These are phyloP conservation scores for Chydorus sphaericus DNA, from an alignment of 2,888 invertebrate genomes.

Conservation along the genomic window DNA sequence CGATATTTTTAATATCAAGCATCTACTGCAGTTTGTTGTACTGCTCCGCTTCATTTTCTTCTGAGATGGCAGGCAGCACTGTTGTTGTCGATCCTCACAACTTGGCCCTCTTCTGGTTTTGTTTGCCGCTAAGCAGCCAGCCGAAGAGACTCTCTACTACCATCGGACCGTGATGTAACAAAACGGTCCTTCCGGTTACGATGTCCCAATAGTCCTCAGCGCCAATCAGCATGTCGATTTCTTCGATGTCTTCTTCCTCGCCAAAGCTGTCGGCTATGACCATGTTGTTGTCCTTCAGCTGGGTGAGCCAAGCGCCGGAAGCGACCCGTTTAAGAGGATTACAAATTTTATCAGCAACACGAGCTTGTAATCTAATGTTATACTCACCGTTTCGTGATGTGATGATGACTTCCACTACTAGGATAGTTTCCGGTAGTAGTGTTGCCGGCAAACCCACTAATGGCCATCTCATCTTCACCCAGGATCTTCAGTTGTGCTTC, in stretches of 20 bases:
- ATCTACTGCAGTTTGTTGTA: too few relatives aligned
- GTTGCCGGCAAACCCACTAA: too few relatives aligned
- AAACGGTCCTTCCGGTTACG: background rate
- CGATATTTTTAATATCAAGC: too few relatives aligned
- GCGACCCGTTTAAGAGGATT: background rate
- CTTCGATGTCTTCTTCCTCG: too few relatives aligned
- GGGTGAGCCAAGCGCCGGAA: too few relatives aligned
- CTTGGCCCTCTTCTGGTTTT: background rate
- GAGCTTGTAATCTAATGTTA: background rate
- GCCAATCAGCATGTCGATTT: background rate
- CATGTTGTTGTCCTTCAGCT: background rate
- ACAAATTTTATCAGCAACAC: background rate
- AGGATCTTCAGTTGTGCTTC: background rate
- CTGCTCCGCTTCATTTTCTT: too few relatives aligned
- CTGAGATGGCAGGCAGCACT: too few relatives aligned
- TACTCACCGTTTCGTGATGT: too few relatives aligned
- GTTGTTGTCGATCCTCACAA: background rate
- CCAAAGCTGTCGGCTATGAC: background rate
- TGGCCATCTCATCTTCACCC: too few relatives aligned
- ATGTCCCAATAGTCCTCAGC: background rate
- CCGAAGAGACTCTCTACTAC: background rate
- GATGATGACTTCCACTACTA: too few relatives aligned
- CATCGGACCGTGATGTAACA: background rate
- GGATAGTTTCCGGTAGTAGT: too few relatives aligned
- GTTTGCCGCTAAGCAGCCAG: background rate